Base-by-base conservation (phyloP, 2,888 invertebrate species). In the Omphaloscelis lunosa region DNA sequence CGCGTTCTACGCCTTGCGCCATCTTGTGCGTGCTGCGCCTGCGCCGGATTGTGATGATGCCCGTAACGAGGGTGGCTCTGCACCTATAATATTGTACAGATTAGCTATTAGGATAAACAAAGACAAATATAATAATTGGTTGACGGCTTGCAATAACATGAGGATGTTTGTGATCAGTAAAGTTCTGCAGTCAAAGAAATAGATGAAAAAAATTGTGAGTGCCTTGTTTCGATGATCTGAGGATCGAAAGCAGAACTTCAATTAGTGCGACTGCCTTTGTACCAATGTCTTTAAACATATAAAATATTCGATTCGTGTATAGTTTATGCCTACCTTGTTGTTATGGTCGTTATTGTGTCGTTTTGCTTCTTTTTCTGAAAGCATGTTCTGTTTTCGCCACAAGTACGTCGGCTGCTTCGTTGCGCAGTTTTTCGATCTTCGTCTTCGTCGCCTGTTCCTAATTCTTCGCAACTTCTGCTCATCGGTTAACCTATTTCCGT, bases 351-450 rank as follows among this genome's bases (percentile, higher is more conserved):
- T 91, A 67, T 86, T 83, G 71, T 84, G 90, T 72, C 87, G 91
- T 29, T 87, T 80, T 73, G 89, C 89, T 79, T 90, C 90, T 82
- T 84, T 86, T 39, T 88, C 82, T 39, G 51, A 66, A 11, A 79
- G 82, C 53, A 88, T 72, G 92, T 89, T 93, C 89, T 84, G 95
- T 91, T 83, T 88, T 75, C 91, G 94, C 95, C 96, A 96, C 80
- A 94, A 92, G 79, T 96, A 96, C 1, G 94, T 93, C 12, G 97
- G 97, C 83, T 97, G 95, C 85, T 95, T 96, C 29, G 97, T 97
- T 7, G 95, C 97, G 73, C 97, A 97, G 85, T 95, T 95, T 86
- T 93, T 96, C 80, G 92, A 94, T 85, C 93, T 93, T 88, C 94
- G 93, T 88, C 92, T 95, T 91, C 93, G 94, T 91, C 94, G 93